A percentile compares a stretch with the other conserved stretches of the same genome.
These are phyloP conservation scores for Pelobates fuscus DNA, from an alignment of 2,113 vertebrate genomes.

Conservation along the genomic window DNA sequence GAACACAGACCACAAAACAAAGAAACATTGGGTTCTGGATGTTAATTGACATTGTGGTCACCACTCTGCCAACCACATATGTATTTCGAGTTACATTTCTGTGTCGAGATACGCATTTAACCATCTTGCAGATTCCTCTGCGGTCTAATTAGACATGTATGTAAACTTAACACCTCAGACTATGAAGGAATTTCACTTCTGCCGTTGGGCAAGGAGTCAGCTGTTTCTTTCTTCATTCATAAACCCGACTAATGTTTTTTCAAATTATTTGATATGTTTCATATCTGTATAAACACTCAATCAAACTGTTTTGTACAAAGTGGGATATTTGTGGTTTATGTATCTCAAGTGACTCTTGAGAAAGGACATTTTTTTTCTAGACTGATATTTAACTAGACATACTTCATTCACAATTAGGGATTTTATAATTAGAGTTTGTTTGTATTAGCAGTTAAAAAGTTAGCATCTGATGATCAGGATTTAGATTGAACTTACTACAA, in stretches of 20 bases:
- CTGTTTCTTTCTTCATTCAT: slow-evolving; percentile 34
- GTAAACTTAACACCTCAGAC: background rate
- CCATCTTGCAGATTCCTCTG: background rate
- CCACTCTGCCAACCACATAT: background rate
- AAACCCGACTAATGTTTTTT: background rate
- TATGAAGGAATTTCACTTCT: background rate
- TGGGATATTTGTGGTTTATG: no score
- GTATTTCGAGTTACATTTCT: slow-evolving; percentile 32
- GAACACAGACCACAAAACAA: slow-evolving; percentile 17
- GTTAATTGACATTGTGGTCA: slow-evolving; percentile 29
- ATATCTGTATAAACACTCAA: slow-evolving; percentile 4
- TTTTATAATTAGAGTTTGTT: no score
- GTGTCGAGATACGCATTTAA: background rate
- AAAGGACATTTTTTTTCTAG: no score
- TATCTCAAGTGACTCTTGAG: no score
- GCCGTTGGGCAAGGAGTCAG: background rate
- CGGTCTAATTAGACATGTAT: slow-evolving; percentile 6
- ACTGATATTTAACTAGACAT: no score
- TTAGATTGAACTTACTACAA: no score
- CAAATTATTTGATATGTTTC: background rate
- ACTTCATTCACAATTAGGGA: no score
- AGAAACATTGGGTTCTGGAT: background rate
- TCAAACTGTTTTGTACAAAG: no score
- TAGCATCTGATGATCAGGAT: no score
- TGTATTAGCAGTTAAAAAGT: no score